These are phyloP conservation scores for Sebastes matsubarae DNA, from an alignment of 2,797 vertebrate species.

Conservation along the genomic window DNA sequence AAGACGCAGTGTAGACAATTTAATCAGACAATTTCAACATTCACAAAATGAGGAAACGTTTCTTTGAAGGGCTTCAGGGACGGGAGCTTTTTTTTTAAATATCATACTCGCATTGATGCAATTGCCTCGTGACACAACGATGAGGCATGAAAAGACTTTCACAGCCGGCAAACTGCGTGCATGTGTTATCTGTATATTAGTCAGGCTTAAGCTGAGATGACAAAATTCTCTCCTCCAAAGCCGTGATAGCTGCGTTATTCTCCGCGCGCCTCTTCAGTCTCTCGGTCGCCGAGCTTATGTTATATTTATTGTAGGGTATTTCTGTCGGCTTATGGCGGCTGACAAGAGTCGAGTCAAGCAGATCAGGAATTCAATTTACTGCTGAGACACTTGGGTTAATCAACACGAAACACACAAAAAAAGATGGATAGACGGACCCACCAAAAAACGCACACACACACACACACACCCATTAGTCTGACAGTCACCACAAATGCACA, in stretches of 20 bases:
- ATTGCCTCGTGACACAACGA: slow-evolving; percentile 32
- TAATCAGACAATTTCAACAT: slow-evolving; percentile 36
- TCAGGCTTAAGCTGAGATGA: slow-evolving; percentile 61
- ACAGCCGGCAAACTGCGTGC: slow-evolving; percentile 26
- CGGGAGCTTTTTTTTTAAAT: not conserved
- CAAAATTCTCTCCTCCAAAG: slow-evolving; percentile 56
- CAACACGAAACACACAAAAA: slow-evolving; percentile 14
- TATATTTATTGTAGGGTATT: slow-evolving; percentile 61
- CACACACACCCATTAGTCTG: not conserved
- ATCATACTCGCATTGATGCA: slow-evolving; percentile 2
- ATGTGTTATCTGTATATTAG: slow-evolving; percentile 63
- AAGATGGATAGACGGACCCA: not conserved
- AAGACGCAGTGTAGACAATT: slow-evolving; percentile 33
- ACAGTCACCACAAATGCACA: not conserved
- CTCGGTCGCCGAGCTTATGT: slow-evolving; percentile 40
- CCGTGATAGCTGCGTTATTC: slow-evolving; percentile 53
- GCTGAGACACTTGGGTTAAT: slow-evolving; percentile 53
- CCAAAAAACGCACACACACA: not conserved
- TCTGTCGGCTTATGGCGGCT: slow-evolving; percentile 49
- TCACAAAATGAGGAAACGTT: slow-evolving; percentile 2
- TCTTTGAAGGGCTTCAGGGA: slow-evolving; percentile 16
- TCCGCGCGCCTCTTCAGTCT: slow-evolving; percentile 31
- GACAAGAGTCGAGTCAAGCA: slow-evolving; percentile 54
- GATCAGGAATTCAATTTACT: slow-evolving; percentile 69
- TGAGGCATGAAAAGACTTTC: slow-evolving; percentile 35